Conservation (phyloP, 2,797 vertebrate genomes). For the Enteromius paludinosus region DNA sequence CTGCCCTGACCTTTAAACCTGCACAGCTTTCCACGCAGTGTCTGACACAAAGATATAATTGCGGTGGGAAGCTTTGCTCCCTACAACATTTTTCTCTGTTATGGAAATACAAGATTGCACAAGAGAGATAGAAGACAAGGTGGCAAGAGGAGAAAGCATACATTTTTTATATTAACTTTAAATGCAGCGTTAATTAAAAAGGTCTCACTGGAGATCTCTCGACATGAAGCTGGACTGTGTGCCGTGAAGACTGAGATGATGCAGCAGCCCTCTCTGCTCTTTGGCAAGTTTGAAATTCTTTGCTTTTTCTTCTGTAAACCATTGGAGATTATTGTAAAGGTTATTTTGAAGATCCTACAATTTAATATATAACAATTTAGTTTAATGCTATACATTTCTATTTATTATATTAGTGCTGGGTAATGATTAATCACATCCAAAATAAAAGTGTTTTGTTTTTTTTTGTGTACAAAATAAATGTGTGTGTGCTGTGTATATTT, state of each 20-base stretch:
- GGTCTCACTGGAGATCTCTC: constrained; percentile 59
- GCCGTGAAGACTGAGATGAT: constrained; percentile 48
- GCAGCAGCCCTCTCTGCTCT: constrained; percentile 37
- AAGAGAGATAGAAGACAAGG: constrained; percentile 1
- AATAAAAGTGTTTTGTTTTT: too few species aligned
- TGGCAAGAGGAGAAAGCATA: constrained; percentile 36
- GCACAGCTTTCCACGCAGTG: neutral
- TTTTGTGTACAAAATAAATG: too few species aligned
- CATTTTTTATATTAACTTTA: constrained; percentile 61
- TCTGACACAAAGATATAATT: constrained; percentile 15
- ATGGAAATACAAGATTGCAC: constrained; percentile 13
- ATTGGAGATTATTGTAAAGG: neutral
- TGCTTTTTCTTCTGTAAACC: constrained; percentile 12
- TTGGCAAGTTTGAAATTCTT: constrained; percentile 48
- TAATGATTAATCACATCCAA: too few species aligned
- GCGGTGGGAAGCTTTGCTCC: neutral
- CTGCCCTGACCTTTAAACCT: constrained; percentile 11
- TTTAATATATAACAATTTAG: neutral
- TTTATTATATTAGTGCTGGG: neutral
- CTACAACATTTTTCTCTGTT: neutral
- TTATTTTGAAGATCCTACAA: neutral
- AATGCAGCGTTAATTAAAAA: constrained; percentile 74
- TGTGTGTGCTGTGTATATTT: too few species aligned
- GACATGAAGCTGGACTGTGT: constrained; percentile 51
- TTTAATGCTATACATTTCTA: neutral